A percentile compares a stretch with the other conserved stretches of the same genome.
phyloP scores from a whole-genome alignment of 35 echinoderm and acorn worm species.

The Hemicentrotus pulcherrimus region DNA sequence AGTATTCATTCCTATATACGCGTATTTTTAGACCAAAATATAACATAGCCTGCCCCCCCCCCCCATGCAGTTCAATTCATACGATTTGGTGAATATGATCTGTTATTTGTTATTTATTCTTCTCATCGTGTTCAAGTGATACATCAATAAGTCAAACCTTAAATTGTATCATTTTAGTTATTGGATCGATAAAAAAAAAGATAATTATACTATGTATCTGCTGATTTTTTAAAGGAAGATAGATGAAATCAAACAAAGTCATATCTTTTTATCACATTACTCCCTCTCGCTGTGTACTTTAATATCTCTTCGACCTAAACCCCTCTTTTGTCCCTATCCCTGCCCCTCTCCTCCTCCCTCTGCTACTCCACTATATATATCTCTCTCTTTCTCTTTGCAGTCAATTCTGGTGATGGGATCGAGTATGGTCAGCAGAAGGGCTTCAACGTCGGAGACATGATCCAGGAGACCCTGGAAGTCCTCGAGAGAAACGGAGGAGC shows the following conservation, averaged over 20 bases:
- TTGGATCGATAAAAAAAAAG: no score
- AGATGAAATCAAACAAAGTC: neutral
- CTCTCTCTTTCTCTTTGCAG: neutral
- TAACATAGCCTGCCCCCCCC: no score
- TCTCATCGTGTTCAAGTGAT: no score
- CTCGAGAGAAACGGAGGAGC: constrained; percentile 61
- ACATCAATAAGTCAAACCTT: no score
- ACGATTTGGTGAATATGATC: no score
- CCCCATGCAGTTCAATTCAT: no score
- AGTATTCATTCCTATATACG: no score
- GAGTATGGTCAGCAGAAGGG: constrained; percentile 69
- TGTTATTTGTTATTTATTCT: no score
- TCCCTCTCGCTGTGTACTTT: neutral
- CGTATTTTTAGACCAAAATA: no score
- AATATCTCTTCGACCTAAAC: neutral
- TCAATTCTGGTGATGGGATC: constrained; percentile 71
- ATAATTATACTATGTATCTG: no score
- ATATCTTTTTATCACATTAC: neutral
- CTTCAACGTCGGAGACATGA: constrained; percentile 65
- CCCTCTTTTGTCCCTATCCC: neutral
- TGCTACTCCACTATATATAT: neutral
- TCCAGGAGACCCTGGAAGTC: constrained; percentile 62
- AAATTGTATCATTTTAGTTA: no score
- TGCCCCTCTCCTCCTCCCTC: neutral
- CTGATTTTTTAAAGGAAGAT: neutral